Evolutionary conservation across 2,113 vertebrate species (phyloP).

Genomic region (Gobio gobio): DNA sequence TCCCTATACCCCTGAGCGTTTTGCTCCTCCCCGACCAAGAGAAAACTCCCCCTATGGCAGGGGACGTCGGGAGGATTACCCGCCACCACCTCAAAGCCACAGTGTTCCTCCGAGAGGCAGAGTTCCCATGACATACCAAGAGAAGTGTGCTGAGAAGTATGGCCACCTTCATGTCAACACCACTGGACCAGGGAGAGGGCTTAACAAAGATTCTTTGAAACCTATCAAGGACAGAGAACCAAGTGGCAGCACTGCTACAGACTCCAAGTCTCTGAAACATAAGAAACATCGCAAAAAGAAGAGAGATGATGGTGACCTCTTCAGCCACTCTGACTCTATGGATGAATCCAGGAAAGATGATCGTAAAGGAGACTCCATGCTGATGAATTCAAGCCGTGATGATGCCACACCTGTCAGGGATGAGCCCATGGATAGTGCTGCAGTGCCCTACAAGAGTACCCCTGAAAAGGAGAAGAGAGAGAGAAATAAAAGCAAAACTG

Average conservation of each 20-base stretch:
- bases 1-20: conserved; percentile 78
- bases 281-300: conserved; percentile 87
- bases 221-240: conserved; percentile 72
- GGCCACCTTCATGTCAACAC: conserved; percentile 68
- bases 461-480: conserved; percentile 84
- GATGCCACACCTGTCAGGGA: conserved; percentile 95
- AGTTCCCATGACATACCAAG: conserved; percentile 72
- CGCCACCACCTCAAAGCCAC: conserved; percentile 73
- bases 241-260: conserved; percentile 67
- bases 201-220: conserved; percentile 75
- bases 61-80: conserved; percentile 74
- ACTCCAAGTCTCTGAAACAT: conserved; percentile 79
- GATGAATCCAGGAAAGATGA: conserved; percentile 80
- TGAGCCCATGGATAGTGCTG: conserved; percentile 92
- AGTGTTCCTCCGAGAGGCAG: conserved; percentile 66
- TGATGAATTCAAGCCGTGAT: conserved; percentile 80
- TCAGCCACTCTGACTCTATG: conserved; percentile 72
- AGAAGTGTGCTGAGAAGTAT: conserved; percentile 76
- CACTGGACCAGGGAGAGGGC: conserved; percentile 25
- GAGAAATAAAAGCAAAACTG: conserved; percentile 73
- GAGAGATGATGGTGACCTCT: conserved; percentile 84
- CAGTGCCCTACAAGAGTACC: conserved; percentile 77
- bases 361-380: conserved; percentile 73
- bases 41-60: conserved; percentile 87
- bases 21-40: conserved; percentile 70